Conservation (phyloP, 2,888 invertebrate genomes). For the Eurytoma adleriae region DNA sequence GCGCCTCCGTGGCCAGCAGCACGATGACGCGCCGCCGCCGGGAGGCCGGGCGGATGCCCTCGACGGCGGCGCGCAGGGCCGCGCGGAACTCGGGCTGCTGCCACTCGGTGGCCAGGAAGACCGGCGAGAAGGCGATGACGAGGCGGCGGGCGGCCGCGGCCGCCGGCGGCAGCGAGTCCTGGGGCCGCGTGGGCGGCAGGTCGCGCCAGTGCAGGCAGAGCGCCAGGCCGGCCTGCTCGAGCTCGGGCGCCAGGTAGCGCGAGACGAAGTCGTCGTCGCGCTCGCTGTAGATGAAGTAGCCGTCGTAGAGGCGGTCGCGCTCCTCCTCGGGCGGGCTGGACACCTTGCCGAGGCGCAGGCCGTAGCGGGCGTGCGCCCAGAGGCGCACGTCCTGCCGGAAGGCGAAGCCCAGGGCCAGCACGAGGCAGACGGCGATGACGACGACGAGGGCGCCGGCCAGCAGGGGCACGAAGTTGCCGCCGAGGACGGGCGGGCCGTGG, state of each 20-base stretch:
- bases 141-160: slow-evolving; percentile 86
- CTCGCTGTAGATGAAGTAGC: slow-evolving; percentile 91
- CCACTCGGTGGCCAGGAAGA: slow-evolving; percentile 91
- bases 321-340: slow-evolving; percentile 75
- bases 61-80: slow-evolving; percentile 87
- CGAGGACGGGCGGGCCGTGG: slow-evolving; percentile 77
- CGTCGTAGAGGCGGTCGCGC: slow-evolving; percentile 83
- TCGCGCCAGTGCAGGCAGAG: slow-evolving; percentile 81
- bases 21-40: slow-evolving; percentile 71
- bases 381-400: slow-evolving; percentile 87
- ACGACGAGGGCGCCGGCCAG: slow-evolving; percentile 84
- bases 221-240: slow-evolving; percentile 84
- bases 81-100: slow-evolving; percentile 87
- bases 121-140: slow-evolving; percentile 87
- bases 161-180: slow-evolving; percentile 79
- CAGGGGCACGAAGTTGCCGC: slow-evolving; percentile 86
- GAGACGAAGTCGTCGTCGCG: slow-evolving; percentile 86
- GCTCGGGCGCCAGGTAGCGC: slow-evolving; percentile 82
- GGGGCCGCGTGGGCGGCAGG: slow-evolving; percentile 71
- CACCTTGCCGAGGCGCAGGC: slow-evolving; percentile 80
- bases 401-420: slow-evolving; percentile 84
- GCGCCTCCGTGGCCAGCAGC: slow-evolving; percentile 81
- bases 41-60: slow-evolving; percentile 76
- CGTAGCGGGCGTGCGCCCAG: slow-evolving; percentile 88
- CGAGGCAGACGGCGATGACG: slow-evolving; percentile 83